Conservation (phyloP, 2,113 vertebrate genomes). For the Ctenodactylus gundi region DNA sequence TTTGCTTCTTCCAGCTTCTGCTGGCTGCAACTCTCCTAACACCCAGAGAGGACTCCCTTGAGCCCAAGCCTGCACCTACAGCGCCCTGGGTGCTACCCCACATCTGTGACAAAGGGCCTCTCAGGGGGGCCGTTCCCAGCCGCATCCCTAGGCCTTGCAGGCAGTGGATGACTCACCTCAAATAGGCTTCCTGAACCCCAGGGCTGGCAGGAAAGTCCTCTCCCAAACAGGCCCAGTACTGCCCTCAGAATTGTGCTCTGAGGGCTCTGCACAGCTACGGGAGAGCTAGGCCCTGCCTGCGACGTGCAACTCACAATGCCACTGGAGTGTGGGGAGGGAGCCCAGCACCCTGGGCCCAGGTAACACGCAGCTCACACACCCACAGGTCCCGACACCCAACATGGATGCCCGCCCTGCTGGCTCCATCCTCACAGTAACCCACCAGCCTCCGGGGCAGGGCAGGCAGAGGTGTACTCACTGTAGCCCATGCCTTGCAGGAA, state of each 20-base stretch:
- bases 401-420: background rate
- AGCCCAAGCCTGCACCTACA: background rate
- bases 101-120: background rate
- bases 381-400: background rate
- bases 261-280: background rate
- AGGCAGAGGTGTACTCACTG: constrained; percentile 88
- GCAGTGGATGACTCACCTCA: background rate
- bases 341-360: background rate
- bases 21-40: background rate
- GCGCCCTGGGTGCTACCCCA: background rate
- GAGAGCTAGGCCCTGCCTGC: background rate
- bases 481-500: constrained; percentile 99
- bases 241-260: background rate
- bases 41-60: background rate
- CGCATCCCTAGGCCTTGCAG: background rate
- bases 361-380: background rate
- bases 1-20: background rate
- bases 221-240: background rate
- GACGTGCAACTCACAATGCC: accelerated
- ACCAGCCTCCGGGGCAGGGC: accelerated
- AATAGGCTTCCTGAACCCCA: background rate
- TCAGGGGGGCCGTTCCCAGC: background rate
- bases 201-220: background rate
- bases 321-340: background rate
- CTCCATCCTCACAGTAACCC: background rate